These are phyloP conservation scores for Calliphora vicina DNA, from an alignment of 1,140 invertebrate genomes.

Conservation along the genomic window DNA sequence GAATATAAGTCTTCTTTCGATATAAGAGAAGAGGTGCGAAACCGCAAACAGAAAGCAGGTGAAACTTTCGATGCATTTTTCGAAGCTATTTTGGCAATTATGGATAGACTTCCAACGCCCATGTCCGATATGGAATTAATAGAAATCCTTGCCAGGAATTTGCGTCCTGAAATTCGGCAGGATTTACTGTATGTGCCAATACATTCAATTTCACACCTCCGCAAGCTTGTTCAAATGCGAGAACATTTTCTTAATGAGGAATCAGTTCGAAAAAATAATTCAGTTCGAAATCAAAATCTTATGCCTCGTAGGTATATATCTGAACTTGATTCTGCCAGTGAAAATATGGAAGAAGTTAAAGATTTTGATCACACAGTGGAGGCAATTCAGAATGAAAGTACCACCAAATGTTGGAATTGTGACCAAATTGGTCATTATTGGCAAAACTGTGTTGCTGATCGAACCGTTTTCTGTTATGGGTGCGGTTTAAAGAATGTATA, in stretches of 20 bases:
- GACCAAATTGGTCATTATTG: not conserved
- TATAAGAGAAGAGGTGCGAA: too few relatives aligned
- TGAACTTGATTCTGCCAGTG: not conserved
- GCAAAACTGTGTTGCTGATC: not conserved
- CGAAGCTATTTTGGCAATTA: not conserved
- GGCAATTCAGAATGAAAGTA: not conserved
- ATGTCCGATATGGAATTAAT: constrained; percentile 9
- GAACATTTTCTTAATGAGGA: not conserved
- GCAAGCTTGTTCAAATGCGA: constrained; percentile 18
- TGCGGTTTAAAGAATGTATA: constrained; percentile 2
- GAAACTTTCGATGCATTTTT: too few relatives aligned
- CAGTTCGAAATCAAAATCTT: not conserved
- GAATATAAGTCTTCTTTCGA: too few relatives aligned
- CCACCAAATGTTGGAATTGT: constrained; percentile 15
- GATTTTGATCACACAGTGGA: not conserved
- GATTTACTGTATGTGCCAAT: constrained; percentile 19
- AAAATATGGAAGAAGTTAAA: not conserved
- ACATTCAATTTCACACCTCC: not conserved
- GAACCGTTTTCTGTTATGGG: constrained; percentile 4
- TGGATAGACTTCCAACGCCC: not conserved
- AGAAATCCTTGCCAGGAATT: constrained; percentile 2
- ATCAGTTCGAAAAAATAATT: too few relatives aligned
- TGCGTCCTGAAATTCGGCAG: constrained; percentile 5
- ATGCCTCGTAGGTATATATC: not conserved
- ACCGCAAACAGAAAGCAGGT: too few relatives aligned